Evolutionary conservation across 2,888 invertebrate species (phyloP).

Genomic region (Elysia crispata): DNA sequence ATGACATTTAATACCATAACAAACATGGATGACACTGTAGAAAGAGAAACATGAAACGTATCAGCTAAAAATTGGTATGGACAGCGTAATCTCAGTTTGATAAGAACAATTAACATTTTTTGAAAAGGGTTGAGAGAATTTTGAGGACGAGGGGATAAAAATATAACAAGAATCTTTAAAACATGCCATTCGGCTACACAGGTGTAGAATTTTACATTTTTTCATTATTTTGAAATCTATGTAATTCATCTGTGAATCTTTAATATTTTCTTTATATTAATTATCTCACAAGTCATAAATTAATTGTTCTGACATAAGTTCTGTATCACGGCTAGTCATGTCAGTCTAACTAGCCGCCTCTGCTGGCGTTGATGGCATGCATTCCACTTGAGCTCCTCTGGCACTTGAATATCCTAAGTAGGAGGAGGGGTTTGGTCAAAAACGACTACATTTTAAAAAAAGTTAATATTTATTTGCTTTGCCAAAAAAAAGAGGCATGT

Average conservation of each 20-base stretch:
- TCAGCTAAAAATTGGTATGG: background rate
- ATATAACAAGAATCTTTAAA: background rate
- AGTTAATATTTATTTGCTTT: too few species aligned
- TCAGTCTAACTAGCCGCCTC: too few species aligned
- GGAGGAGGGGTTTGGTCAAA: too few species aligned
- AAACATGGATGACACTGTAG: constrained; percentile 3
- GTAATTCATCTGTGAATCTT: background rate
- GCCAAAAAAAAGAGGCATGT: too few species aligned
- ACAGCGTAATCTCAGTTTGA: background rate
- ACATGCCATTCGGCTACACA: background rate
- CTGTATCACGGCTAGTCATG: background rate
- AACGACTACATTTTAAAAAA: too few species aligned
- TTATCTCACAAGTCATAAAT: too few species aligned
- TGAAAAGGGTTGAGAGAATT: background rate
- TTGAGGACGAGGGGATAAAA: background rate
- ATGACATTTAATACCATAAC: background rate
- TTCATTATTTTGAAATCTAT: background rate
- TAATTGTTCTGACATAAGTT: too few species aligned
- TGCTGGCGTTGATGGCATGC: too few species aligned
- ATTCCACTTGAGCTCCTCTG: too few species aligned
- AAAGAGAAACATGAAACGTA: background rate
- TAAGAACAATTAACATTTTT: background rate
- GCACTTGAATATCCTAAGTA: too few species aligned
- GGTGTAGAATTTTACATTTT: constrained; percentile 24
- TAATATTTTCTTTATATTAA: background rate